phyloP scores from a whole-genome alignment of 2,113 vertebrate species.

The Phrynosoma blainvillii region DNA sequence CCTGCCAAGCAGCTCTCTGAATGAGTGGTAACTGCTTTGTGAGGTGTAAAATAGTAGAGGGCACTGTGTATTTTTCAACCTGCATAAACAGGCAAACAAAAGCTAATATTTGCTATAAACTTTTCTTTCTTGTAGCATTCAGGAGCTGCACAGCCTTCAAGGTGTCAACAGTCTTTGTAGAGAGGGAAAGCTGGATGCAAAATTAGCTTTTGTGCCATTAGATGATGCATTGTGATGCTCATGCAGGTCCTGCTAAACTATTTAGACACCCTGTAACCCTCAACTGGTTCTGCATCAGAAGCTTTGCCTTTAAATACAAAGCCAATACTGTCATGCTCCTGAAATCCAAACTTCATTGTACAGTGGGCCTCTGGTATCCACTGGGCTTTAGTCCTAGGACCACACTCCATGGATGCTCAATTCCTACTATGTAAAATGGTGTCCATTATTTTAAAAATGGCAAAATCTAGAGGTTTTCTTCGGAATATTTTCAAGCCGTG shows the following conservation, averaged over 20 bases:
- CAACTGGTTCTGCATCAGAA: neutral
- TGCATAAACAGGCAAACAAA: no score
- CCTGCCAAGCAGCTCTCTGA: no score
- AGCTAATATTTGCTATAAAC: neutral
- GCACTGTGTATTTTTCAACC: neutral
- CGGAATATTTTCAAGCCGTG: no score
- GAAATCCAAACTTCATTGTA: neutral
- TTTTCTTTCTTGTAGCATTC: neutral
- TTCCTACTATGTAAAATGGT: no score
- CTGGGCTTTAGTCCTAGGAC: no score
- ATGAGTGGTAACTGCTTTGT: no score
- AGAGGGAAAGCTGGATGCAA: neutral
- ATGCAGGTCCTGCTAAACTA: neutral
- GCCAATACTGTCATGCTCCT: neutral
- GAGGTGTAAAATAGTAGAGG: no score
- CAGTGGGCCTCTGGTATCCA: no score
- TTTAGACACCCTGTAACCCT: neutral
- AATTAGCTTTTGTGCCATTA: neutral
- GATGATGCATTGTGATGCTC: neutral
- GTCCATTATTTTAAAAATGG: no score
- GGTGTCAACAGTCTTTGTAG: no score
- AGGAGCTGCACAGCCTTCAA: neutral
- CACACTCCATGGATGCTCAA: no score
- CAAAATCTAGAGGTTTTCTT: no score
- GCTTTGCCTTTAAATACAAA: neutral